Conservation (phyloP, 2,113 vertebrate species). For the Ammodytes dubius region DNA sequence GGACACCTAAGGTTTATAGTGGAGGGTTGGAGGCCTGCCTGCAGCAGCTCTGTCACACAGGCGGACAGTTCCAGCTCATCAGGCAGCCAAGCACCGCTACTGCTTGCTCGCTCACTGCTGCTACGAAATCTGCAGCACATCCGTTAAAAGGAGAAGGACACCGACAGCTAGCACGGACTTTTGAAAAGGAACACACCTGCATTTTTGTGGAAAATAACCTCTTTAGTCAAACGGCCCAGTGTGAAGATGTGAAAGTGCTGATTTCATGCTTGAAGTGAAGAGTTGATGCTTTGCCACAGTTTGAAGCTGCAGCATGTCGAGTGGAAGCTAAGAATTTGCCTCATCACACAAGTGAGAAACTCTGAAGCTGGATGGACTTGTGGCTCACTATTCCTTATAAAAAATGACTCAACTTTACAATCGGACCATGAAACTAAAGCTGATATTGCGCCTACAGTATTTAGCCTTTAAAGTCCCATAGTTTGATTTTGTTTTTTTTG, state of each 20-base stretch:
- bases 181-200: constrained; percentile 53
- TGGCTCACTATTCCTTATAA: neutral
- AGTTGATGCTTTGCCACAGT: constrained; percentile 28
- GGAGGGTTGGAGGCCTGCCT: constrained; percentile 70
- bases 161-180: constrained; percentile 3
- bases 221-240: neutral
- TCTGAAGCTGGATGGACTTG: neutral
- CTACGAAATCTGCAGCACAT: constrained; percentile 66
- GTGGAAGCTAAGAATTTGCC: constrained; percentile 5
- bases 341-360: neutral
- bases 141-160: constrained; percentile 56
- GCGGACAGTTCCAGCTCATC: constrained; percentile 68
- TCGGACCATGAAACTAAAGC: neutral
- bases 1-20: constrained; percentile 64
- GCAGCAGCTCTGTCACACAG: constrained; percentile 66
- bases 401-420: constrained; percentile 1
- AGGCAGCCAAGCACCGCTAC: constrained; percentile 68
- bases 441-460: neutral
- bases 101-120: constrained; percentile 63
- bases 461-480: neutral
- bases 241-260: constrained; percentile 35
- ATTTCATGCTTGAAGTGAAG: constrained; percentile 38
- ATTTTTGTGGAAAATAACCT: constrained; percentile 16
- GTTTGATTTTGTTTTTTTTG: neutral
- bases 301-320: constrained; percentile 8